Evolutionary conservation across 2,888 invertebrate species (phyloP), one percentile per base, ranked within the genome.

Genomic region (Tanytarsus gracilentus): DNA sequence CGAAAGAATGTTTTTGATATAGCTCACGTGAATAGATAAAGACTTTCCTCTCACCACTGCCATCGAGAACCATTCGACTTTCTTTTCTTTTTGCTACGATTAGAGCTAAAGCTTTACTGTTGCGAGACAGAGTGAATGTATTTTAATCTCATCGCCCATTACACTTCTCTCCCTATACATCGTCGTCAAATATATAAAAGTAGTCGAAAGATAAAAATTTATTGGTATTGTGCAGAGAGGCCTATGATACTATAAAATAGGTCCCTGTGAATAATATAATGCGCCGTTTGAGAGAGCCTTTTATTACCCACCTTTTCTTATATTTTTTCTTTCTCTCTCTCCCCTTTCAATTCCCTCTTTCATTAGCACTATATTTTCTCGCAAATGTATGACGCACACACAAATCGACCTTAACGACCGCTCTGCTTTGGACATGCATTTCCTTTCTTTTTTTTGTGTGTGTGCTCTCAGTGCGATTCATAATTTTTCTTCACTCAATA

Each of bases 11-110:
- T 23, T 44, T 23, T 44, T 44, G 44, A 44, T 44, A 44, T 44
- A 44, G 44, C 44, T 44, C 44, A 44, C 44, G 44, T 44, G 44
- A 44, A 44, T 44, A 44, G 44, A 44, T 44, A 44, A 44, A 44
- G 44, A 2, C 23, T 40, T 40, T 18, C 18, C 11, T 44, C 11
- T 21, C 21, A 18, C 21, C 23, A n/a, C n/a, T n/a, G n/a, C n/a
- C n/a, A n/a, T n/a, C n/a, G n/a, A n/a, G n/a, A n/a, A n/a, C n/a
- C n/a, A n/a, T n/a, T n/a, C n/a, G n/a, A n/a, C n/a, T 9, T 18
- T 18, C 23, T 44, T 3, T 14, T 1, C 36, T 36, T 36, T 36
- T 14, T 14, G 36, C 36, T 14, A 14, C 36, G 36, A 36, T 16
- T 36, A n/a, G n/a, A n/a, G n/a, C n/a, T n/a, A n/a, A n/a, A n/a